phyloP scores from a whole-genome alignment of 35 echinoderm and acorn worm genomes.

The Anneissia japonica region DNA sequence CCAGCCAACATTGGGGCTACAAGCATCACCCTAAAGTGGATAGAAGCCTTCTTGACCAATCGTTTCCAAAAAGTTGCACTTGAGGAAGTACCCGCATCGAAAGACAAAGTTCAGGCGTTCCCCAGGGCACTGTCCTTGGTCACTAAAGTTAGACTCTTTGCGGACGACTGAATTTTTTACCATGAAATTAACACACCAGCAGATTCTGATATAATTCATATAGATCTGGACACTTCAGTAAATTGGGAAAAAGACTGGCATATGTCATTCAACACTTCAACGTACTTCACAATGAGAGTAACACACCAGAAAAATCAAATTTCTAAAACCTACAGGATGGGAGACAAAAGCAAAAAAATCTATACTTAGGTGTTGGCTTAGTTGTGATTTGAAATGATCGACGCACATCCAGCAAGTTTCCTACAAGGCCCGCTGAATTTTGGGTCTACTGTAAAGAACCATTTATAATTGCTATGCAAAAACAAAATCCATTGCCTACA shows the following conservation, averaged over 20 bases:
- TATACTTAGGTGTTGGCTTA: background rate
- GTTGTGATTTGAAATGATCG: no score
- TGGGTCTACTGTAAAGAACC: background rate
- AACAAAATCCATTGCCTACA: constrained; percentile 7
- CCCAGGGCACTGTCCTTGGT: constrained; percentile 58
- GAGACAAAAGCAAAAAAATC: constrained; percentile 21
- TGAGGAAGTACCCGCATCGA: constrained; percentile 15
- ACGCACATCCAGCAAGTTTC: background rate
- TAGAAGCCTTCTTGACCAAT: constrained; percentile 25
- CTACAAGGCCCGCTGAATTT: background rate
- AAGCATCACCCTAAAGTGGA: constrained; percentile 26
- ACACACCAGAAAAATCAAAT: constrained; percentile 32
- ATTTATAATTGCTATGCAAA: constrained; percentile 10
- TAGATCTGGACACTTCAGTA: background rate
- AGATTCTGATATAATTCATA: background rate
- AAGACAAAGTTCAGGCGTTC: constrained; percentile 42
- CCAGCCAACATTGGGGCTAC: constrained; percentile 17
- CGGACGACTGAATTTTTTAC: no score
- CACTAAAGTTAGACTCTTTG: no score
- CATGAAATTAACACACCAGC: no score
- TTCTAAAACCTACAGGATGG: constrained; percentile 14
- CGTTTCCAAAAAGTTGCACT: constrained; percentile 33
- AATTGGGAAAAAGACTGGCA: constrained; percentile 46
- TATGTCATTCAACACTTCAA: constrained; percentile 25
- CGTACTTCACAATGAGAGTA: constrained; percentile 37